Evolutionary conservation across 2,797 vertebrate species (phyloP), one percentile per base, ranked within the genome.

Genomic region (Eremophila alpestris): DNA sequence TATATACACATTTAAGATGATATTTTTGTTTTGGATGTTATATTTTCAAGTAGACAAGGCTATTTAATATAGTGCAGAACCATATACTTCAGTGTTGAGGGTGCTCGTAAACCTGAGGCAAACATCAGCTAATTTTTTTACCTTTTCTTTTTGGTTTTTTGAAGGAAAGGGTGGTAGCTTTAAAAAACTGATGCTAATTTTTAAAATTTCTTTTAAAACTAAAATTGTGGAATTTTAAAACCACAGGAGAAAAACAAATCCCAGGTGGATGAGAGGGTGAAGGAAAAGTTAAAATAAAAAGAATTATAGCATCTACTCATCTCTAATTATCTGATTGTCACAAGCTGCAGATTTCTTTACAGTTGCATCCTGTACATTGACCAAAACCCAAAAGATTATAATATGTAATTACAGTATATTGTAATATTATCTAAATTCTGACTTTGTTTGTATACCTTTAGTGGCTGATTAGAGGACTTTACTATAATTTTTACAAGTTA

Each of bases 251-350:
- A 63, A 8, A 70, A 7, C 6, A 76, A 90, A 51, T 48, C 23
- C 2, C 2, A 4, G 2, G 4, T 24, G 5, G 8, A 3, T 51
- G 30, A 11, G 29, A 21, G 6, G 1, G 1, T 23, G 6, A 7
- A 51, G 24, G 4, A 63, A 49, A 46, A 56, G 40, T 15, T 43
- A 54, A 60, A 82, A 49, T 26, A 51, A 20, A 38, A 21, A 13
- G 0, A 24, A 7, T 17, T 29, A 24, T 9, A 38, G 3, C 52
- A 65, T 40, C 29, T 14, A 22, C 9, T 59, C 5, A 36, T 7
- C 7, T 59, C 8, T 78, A 51, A 41, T 76, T 77, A 49, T 27
- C 6, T 58, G 45, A 12, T 34, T 79, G 4, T 34, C 32, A 27
- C 8, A 34, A 55, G 9, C 34, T 46, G 7, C 17, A 36, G n/a